Evolutionary conservation across 2,797 vertebrate species (phyloP), one percentile per base, ranked within the genome.

Genomic region (Trachops cirrhosus): DNA sequence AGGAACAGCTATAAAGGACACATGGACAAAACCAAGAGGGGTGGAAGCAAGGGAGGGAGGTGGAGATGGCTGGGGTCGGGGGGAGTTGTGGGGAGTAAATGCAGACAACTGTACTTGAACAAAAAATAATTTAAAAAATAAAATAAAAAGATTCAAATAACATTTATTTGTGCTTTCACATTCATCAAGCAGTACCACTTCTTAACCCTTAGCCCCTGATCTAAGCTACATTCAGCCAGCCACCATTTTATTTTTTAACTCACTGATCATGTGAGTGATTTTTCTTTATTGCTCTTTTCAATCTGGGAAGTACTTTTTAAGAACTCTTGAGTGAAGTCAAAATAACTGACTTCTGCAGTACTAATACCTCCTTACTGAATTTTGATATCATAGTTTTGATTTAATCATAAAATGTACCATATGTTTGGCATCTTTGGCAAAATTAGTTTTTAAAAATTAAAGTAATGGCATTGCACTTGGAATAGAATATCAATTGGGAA

Each of bases 351-450:
- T 93, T 10, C 12, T 68, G n/a, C 2, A 54, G 59, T 89, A 91
- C 75, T 80, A 57, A 59, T 86, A 8, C 77, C 85, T 93, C 92
- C 16, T 44, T 84, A 59, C 41, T 96, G 96, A 96, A 97, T 97
- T 96, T 98, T 96, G 78, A 96, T 96, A 97, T 89, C n/a, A n/a
- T 83, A 96, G 46, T 96, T 98, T 97, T 70, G 84, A 15, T 97
- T 97, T 98, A 97, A 96, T 95, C 84, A 16, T 79, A 95, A 98
- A 96, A 97, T 95, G 73, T 93, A 95, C 88, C 79, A 89, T 95
- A 94, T 95, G 96, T 97, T 97, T 97, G 89, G 24, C 92, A 97
- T 98, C 95, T 70, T 75, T 96, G 95, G 86, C 96, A 98, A 96
- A 97, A 97, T 92, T 94, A 96, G 95, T 89, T 80, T 90, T 93